These are phyloP conservation scores for Henricia sp. DNA, from an alignment of 53 echinoderm and acorn worm genomes.

Conservation along the genomic window DNA sequence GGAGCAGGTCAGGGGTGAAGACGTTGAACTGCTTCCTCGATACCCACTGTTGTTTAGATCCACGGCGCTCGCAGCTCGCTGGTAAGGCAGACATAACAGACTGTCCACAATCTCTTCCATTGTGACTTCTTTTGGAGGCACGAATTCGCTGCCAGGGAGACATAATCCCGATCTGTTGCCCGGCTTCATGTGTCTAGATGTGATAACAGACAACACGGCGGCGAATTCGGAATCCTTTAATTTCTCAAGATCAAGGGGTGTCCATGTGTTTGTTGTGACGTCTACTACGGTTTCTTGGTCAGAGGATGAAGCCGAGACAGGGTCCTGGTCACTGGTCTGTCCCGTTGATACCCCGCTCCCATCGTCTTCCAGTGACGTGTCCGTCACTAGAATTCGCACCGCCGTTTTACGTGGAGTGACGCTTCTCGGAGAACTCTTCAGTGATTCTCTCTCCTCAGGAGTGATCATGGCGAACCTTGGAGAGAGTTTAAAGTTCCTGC, in stretches of 20 bases:
- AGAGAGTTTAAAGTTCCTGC: slow-evolving; percentile 53
- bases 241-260: slow-evolving; percentile 50
- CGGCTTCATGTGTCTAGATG: slow-evolving; percentile 43
- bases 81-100: slow-evolving; percentile 72
- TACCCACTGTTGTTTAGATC: slow-evolving; percentile 48
- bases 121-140: slow-evolving; percentile 70
- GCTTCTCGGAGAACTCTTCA: slow-evolving; percentile 16
- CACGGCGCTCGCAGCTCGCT: slow-evolving; percentile 33
- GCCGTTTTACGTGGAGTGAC: slow-evolving; percentile 29
- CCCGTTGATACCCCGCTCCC: background rate
- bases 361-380: slow-evolving; percentile 60
- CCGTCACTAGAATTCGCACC: slow-evolving; percentile 55
- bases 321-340: slow-evolving; percentile 28
- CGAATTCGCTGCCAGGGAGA: slow-evolving; percentile 27
- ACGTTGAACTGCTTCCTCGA: slow-evolving; percentile 38
- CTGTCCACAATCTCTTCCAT: slow-evolving; percentile 93
- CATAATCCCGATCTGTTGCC: slow-evolving; percentile 26
- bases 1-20: slow-evolving; percentile 33
- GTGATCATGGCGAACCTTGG: slow-evolving; percentile 60
- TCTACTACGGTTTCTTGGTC: slow-evolving; percentile 50
- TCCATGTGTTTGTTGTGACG: slow-evolving; percentile 34
- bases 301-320: slow-evolving; percentile 29
- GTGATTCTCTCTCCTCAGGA: background rate
- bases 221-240: slow-evolving; percentile 60
- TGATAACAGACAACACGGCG: slow-evolving; percentile 58